Base-by-base conservation (phyloP, 2,113 vertebrate genomes). In the Odontesthes bonariensis region DNA sequence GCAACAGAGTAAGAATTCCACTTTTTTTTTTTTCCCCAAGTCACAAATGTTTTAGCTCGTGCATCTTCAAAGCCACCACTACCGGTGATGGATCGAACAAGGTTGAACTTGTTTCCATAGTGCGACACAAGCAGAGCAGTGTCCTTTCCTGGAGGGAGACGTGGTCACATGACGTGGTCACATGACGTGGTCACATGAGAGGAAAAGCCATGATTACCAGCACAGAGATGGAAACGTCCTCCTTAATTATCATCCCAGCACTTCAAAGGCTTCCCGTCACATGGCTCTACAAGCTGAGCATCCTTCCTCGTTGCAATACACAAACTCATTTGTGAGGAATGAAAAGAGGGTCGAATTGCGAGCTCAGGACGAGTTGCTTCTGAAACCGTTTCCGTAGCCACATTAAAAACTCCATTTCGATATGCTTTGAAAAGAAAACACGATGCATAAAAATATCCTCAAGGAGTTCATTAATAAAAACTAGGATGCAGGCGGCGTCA, bases 401-500 rank as follows among this genome's bases (percentile, higher is more conserved):
- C 77, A n/a, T 60, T 69, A 8, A 52, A 65, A 32, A 47, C 53
- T 0, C 19, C 8, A 20, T 14, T 52, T 44, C 49, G 6, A 17
- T 8, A 10, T 1, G 33, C n/a, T 16, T 3, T n/a, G n/a, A 73
- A 51, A 38, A 56, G 27, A 54, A 75, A 80, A 64, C 38, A 23
- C 9, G 12, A 31, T 47, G 38, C 61, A 76, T 47, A 53, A 72
- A 71, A 54, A 44, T 55, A 59, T 23, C 22, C 72, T 65, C 16
- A 11, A 60, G 54, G 69, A 83, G 73, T 70, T 84, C 56, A 71
- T 89, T 75, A 77, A 83, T 69, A 79, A 77, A 69, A 85, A 73
- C 16, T 63, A 57, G 67, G 73, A 75, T 67, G 70, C 74, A 76
- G 67, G 65, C 73, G 23, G 69, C 22, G 19, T 51, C 60, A 55